phyloP scores from a whole-genome alignment of 2,888 invertebrate genomes.

The Taphrorychus bicolor region DNA sequence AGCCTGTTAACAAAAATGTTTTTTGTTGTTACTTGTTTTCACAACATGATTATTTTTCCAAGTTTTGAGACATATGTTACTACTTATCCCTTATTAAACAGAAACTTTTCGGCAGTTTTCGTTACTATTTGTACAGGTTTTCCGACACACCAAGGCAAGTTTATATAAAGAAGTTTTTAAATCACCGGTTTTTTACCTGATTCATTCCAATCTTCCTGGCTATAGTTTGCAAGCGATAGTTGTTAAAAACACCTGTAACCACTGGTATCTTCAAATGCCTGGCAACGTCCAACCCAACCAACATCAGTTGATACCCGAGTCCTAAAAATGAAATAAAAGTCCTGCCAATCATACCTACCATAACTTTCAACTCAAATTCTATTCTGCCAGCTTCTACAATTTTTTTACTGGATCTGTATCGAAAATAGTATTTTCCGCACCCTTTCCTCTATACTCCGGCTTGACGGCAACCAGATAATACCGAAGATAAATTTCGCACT shows the following conservation, averaged over 20 bases:
- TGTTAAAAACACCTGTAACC: slow-evolving; percentile 53
- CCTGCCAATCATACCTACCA: neutral
- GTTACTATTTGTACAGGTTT: too few species aligned
- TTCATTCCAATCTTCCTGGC: slow-evolving; percentile 53
- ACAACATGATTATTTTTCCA: too few species aligned
- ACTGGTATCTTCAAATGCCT: slow-evolving; percentile 52
- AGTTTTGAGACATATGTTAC: neutral
- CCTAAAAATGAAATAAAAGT: slow-evolving; percentile 23
- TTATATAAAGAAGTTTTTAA: too few species aligned
- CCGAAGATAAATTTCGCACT: slow-evolving; percentile 53
- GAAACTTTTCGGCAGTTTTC: too few species aligned
- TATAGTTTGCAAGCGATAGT: slow-evolving; percentile 49
- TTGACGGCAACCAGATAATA: slow-evolving; percentile 53
- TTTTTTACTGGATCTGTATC: too few species aligned
- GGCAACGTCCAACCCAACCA: slow-evolving; percentile 51
- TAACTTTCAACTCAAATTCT: too few species aligned
- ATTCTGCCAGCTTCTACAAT: too few species aligned
- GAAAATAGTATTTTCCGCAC: slow-evolving; percentile 41
- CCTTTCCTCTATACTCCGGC: slow-evolving; percentile 50
- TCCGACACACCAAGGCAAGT: too few species aligned
- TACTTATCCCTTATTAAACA: neutral
- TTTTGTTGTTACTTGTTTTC: too few species aligned
- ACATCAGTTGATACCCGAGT: slow-evolving; percentile 45
- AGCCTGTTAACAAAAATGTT: too few species aligned
- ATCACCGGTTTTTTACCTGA: slow-evolving; percentile 31